Evolutionary conservation across 23 tunicate genomes (phyloP).

Genomic region (Ascidia mentula): DNA sequence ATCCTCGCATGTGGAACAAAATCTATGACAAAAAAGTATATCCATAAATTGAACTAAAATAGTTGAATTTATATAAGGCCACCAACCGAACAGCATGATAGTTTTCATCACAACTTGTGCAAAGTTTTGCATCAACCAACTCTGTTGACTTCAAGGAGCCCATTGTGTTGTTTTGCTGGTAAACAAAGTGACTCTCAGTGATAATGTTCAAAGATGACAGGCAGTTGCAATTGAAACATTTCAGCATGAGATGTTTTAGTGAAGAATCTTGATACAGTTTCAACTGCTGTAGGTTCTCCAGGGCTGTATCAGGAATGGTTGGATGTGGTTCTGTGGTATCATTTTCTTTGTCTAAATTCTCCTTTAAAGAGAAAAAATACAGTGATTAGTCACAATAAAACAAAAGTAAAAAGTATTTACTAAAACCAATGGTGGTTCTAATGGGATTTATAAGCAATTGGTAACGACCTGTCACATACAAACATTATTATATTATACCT

Average conservation of each 20-base stretch:
- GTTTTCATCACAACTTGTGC: slow-evolving; percentile 61
- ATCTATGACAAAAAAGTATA: slow-evolving; percentile 26
- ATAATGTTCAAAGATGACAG: slow-evolving; percentile 21
- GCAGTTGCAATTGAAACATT: slow-evolving; percentile 46
- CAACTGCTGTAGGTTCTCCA: slow-evolving; percentile 22
- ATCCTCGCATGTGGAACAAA: slow-evolving; percentile 55
- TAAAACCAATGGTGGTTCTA: background rate
- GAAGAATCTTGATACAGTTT: background rate
- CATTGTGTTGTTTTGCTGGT: background rate
- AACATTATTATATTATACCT: background rate
- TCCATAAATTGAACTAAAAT: background rate
- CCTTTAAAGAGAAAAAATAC: background rate
- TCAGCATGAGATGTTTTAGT: slow-evolving; percentile 17
- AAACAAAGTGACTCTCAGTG: slow-evolving; percentile 14
- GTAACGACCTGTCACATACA: background rate
- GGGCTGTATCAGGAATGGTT: slow-evolving; percentile 18
- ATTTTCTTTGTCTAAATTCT: background rate
- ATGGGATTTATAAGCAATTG: background rate
- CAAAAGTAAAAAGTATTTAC: too few relatives aligned
- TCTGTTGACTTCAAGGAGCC: background rate
- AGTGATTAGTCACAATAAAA: background rate
- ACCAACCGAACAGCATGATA: slow-evolving; percentile 40
- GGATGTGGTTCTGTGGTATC: background rate
- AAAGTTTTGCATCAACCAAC: slow-evolving; percentile 5
- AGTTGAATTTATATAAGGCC: background rate